These are phyloP conservation scores for Percopsis omiscomaycus DNA, from an alignment of 2,797 vertebrate genomes.

Conservation along the genomic window DNA sequence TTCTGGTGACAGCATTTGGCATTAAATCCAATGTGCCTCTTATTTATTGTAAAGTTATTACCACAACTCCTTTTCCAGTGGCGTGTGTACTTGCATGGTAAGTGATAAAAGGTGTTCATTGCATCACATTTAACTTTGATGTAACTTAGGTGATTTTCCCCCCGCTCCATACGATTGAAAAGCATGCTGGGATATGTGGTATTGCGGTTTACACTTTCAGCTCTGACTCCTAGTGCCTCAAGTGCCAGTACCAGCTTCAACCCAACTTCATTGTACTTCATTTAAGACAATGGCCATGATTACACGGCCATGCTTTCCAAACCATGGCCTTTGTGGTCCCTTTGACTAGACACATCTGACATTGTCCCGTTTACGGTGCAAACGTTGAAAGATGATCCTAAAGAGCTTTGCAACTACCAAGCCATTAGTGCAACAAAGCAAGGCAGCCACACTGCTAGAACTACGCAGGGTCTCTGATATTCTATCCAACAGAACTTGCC, in stretches of 20 bases:
- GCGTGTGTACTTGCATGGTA: not conserved
- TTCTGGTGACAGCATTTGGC: slow-evolving; percentile 3
- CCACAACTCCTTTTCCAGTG: not conserved
- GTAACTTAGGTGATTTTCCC: slow-evolving; percentile 4
- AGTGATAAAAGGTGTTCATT: slow-evolving; percentile 1
- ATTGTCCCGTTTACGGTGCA: slow-evolving; percentile 43
- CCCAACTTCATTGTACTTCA: slow-evolving; percentile 47
- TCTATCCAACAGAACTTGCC: slow-evolving; percentile 47
- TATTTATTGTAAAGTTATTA: not conserved
- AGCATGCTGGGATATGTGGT: slow-evolving; percentile 32
- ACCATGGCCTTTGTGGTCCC: slow-evolving; percentile 47
- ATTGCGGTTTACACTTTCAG: slow-evolving; percentile 39
- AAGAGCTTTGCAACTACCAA: slow-evolving; percentile 46
- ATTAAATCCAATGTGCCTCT: not conserved
- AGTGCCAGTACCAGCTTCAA: slow-evolving; percentile 42
- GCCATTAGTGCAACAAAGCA: slow-evolving; percentile 49
- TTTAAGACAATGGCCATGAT: slow-evolving; percentile 54
- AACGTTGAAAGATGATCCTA: slow-evolving; percentile 53
- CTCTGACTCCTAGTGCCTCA: slow-evolving; percentile 47
- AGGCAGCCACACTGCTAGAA: slow-evolving; percentile 46
- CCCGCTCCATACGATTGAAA: slow-evolving; percentile 17
- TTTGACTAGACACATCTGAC: slow-evolving; percentile 48
- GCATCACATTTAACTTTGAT: slow-evolving; percentile 3
- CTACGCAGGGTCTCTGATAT: slow-evolving; percentile 48
- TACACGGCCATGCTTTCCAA: slow-evolving; percentile 39